A percentile compares a stretch with the other conserved stretches of the same genome.
Evolutionary conservation across 2,797 vertebrate species (phyloP).

Genomic region (Platyrinchus mystaceus): DNA sequence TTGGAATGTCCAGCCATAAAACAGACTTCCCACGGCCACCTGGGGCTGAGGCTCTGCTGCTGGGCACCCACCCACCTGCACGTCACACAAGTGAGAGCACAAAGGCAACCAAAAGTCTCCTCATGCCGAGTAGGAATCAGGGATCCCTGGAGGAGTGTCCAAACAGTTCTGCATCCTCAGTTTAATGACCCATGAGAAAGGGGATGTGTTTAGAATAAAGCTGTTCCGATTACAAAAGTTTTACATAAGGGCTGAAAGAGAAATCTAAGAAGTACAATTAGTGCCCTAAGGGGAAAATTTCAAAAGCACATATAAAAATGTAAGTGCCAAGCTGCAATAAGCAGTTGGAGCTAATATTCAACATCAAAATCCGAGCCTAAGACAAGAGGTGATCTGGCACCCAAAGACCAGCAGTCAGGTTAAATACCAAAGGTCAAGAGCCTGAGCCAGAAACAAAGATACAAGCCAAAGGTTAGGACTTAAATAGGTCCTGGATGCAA

Average conservation of each 20-base stretch:
- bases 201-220: not conserved
- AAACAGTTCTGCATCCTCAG: not conserved
- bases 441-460: not conserved
- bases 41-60: not conserved
- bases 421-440: constrained; percentile 13
- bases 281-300: not conserved
- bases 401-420: not conserved
- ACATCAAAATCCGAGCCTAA: not conserved
- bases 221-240: not conserved
- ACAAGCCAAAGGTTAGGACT: not conserved
- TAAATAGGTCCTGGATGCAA: not conserved
- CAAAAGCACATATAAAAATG: not conserved
- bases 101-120: not conserved
- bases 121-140: not conserved
- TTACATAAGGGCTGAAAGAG: not conserved
- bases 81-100: not conserved
- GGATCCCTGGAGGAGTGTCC: not conserved
- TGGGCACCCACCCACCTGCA: not conserved
- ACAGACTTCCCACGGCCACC: not conserved
- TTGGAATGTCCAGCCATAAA: not conserved
- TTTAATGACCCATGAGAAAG: not conserved
- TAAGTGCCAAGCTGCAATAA: not conserved
- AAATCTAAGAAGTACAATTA: not conserved
- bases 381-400: not conserved
- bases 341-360: not conserved